Evolutionary conservation across 2,113 vertebrate species (phyloP).

Genomic region (Gymnorhina tibicen): DNA sequence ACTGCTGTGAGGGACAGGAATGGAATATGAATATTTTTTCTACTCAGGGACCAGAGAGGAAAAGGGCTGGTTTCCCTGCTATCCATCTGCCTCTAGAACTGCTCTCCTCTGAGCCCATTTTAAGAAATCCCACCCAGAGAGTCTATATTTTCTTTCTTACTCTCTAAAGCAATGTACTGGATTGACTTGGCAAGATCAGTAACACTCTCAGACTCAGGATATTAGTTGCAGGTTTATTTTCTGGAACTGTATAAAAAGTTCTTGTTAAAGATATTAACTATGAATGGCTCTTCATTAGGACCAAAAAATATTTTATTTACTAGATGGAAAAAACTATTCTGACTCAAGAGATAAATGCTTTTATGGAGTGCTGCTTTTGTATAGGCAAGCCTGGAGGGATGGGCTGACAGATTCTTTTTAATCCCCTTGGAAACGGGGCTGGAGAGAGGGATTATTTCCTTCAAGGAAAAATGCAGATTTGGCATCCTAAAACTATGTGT

Average conservation of each 20-base stretch:
- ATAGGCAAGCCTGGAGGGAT: constrained; percentile 33
- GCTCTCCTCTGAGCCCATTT: not conserved
- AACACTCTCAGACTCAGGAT: not conserved
- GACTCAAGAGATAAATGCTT: constrained; percentile 8
- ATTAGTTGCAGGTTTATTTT: constrained; percentile 48
- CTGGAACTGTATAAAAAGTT: constrained; percentile 3
- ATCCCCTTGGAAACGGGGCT: not conserved
- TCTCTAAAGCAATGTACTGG: not conserved
- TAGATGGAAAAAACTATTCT: not conserved
- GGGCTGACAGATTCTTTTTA: constrained; percentile 34
- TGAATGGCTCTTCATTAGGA: constrained; percentile 13
- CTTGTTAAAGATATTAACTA: not conserved
- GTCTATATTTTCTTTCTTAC: not conserved
- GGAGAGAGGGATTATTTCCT: constrained; percentile 14
- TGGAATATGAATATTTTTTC: not conserved
- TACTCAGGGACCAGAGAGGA: not conserved
- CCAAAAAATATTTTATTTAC: constrained; percentile 13
- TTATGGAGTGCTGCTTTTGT: constrained; percentile 13
- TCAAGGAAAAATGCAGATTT: constrained; percentile 44
- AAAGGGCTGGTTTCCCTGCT: not conserved
- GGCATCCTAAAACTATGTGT: constrained; percentile 25
- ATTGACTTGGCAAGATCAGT: not conserved
- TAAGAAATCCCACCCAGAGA: not conserved
- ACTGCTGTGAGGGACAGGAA: not conserved
- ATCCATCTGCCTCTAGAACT: not conserved